Conservation (phyloP, 2,797 vertebrate species). For the Epinephelus coioides region DNA sequence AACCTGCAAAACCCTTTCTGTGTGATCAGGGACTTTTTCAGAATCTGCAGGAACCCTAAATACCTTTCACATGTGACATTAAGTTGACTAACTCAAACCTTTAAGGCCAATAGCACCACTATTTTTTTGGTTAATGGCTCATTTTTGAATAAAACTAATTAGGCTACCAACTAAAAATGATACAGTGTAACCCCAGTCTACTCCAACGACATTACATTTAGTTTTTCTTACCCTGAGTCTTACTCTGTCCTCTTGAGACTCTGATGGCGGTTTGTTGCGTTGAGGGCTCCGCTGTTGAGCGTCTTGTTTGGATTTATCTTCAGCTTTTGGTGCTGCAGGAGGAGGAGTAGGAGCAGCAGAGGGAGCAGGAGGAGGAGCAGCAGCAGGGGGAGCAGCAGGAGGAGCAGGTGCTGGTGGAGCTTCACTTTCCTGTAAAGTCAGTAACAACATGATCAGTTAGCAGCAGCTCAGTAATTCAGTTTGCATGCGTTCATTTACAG, state of each 20-base stretch:
- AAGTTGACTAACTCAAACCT: too few species aligned
- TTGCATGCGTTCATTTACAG: too few species aligned
- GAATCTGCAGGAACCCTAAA: too few species aligned
- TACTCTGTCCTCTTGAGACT: conserved; percentile 70
- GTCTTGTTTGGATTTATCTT: conserved; percentile 51
- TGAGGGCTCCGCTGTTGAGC: conserved; percentile 40
- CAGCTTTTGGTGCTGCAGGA: conserved; percentile 36
- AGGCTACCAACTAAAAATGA: not conserved
- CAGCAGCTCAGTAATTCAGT: not conserved
- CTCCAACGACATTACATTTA: too few species aligned
- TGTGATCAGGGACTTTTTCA: too few species aligned
- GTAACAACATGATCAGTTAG: conserved; percentile 2
- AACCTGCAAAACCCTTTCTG: too few species aligned
- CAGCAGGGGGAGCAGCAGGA: conserved; percentile 17
- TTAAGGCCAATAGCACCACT: not conserved
- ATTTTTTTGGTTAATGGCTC: not conserved
- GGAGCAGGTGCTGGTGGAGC: conserved; percentile 41
- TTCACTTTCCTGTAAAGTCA: conserved; percentile 71
- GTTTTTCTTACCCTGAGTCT: conserved; percentile 83
- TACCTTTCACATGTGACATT: too few species aligned
- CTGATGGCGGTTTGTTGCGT: conserved; percentile 38
- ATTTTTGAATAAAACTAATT: too few species aligned
- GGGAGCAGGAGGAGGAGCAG: conserved; percentile 8
- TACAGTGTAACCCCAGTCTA: too few species aligned
- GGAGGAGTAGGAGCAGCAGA: conserved; percentile 29